phyloP scores from a whole-genome alignment of 2,113 vertebrate genomes.

The Chaetops frenatus region DNA sequence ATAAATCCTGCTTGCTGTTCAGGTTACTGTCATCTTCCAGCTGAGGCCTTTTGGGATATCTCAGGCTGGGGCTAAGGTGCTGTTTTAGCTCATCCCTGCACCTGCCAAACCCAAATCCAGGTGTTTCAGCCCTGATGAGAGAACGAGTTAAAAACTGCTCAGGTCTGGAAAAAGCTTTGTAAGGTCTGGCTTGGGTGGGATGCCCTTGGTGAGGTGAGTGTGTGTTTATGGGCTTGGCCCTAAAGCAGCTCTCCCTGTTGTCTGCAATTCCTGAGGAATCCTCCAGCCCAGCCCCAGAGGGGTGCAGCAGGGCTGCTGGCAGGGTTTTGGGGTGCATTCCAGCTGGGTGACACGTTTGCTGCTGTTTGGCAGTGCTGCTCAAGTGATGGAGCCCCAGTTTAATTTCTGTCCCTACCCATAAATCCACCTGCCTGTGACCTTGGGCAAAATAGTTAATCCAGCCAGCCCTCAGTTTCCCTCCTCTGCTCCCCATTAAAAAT shows the following conservation, averaged over 20 bases:
- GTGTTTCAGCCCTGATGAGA: neutral
- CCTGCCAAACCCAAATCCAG: neutral
- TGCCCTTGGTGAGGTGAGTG: neutral
- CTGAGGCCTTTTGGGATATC: neutral
- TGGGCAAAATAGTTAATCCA: slow-evolving; percentile 29
- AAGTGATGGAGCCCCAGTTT: neutral
- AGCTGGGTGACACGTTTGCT: neutral
- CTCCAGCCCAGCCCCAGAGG: neutral
- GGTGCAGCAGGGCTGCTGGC: neutral
- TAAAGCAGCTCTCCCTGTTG: neutral
- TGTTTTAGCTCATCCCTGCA: neutral
- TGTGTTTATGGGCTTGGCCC: neutral
- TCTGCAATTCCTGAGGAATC: neutral
- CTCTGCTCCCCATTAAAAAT: slow-evolving; percentile 9
- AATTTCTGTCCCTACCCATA: neutral
- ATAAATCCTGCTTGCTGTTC: neutral
- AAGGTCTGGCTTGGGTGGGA: neutral
- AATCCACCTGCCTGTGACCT: slow-evolving; percentile 16
- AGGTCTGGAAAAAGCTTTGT: neutral
- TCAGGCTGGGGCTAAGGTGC: neutral
- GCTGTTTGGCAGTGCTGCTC: neutral
- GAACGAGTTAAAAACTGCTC: fast-evolving
- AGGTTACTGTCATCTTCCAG: neutral
- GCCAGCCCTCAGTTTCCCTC: slow-evolving; percentile 49
- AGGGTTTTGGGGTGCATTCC: neutral